A percentile compares a stretch with the other conserved stretches of the same genome.
Evolutionary conservation across 1,140 invertebrate genomes (phyloP).

Genomic region (Halesus radiatus): DNA sequence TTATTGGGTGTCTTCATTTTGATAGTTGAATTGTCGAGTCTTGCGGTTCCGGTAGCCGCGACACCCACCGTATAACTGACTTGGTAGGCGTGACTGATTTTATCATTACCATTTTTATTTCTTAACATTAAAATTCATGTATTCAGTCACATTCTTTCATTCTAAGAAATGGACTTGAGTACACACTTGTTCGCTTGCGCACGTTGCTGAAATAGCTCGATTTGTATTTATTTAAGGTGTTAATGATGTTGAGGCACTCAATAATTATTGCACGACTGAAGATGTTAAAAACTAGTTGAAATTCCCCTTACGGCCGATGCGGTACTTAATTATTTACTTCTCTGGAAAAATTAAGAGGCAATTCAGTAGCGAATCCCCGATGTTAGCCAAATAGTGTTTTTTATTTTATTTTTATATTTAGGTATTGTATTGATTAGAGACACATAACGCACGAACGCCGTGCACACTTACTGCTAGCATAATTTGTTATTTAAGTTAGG

Average conservation of each 20-base stretch:
- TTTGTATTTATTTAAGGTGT: conserved; percentile 33
- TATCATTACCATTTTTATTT: conserved; percentile 35
- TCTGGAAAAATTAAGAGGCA: neutral
- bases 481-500: no score
- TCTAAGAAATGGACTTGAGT: conserved; percentile 29
- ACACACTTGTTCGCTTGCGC: conserved; percentile 26
- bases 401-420: no score
- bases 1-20: no score
- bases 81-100: conserved; percentile 22
- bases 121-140: conserved; percentile 41
- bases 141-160: conserved; percentile 33
- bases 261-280: conserved; percentile 15
- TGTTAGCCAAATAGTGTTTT: no score
- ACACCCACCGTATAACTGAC: conserved; percentile 6
- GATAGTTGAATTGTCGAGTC: no score
- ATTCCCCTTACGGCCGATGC: conserved; percentile 8
- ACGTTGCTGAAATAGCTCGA: conserved; percentile 21
- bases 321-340: conserved; percentile 14
- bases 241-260: conserved; percentile 22
- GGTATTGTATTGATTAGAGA: no score
- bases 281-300: conserved; percentile 10
- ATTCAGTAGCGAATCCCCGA: neutral
- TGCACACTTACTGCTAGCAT: no score
- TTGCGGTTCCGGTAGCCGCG: neutral
- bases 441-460: no score